These are phyloP conservation scores for Botia almorhae DNA, from an alignment of 2,797 vertebrate genomes.

Conservation along the genomic window DNA sequence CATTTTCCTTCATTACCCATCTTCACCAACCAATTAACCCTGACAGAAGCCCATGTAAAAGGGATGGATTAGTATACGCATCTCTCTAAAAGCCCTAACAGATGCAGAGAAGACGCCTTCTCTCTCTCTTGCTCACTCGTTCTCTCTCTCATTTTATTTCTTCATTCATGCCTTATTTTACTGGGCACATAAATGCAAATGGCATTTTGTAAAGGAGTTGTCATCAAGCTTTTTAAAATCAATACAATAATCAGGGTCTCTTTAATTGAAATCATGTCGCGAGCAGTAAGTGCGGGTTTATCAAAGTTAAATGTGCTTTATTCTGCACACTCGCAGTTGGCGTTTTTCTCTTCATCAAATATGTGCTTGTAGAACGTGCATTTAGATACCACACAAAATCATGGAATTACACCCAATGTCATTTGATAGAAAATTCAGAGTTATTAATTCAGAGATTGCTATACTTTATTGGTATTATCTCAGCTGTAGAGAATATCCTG, in stretches of 20 bases:
- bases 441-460: no score
- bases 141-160: constrained; percentile 51
- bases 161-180: constrained; percentile 39
- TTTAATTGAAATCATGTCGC: constrained; percentile 36
- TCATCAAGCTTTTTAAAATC: constrained; percentile 50
- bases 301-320: constrained; percentile 29
- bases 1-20: constrained; percentile 78
- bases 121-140: constrained; percentile 49
- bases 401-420: no score
- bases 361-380: not conserved
- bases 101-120: constrained; percentile 60
- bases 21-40: constrained; percentile 77
- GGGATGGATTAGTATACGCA: constrained; percentile 73
- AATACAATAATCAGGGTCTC: constrained; percentile 48
- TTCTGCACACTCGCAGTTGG: not conserved
- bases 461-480: no score
- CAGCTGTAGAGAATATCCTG: not conserved
- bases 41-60: constrained; percentile 71
- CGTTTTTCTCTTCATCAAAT: constrained; percentile 27
- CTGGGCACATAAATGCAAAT: constrained; percentile 41
- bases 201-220: constrained; percentile 43
- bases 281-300: constrained; percentile 15
- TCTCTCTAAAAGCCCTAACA: constrained; percentile 69
- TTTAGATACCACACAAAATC: constrained; percentile 28
- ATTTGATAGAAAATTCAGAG: no score